A percentile compares a stretch with the other conserved stretches of the same genome.
Evolutionary conservation across 2,888 invertebrate genomes (phyloP).

Genomic region (Atethmia centrago): DNA sequence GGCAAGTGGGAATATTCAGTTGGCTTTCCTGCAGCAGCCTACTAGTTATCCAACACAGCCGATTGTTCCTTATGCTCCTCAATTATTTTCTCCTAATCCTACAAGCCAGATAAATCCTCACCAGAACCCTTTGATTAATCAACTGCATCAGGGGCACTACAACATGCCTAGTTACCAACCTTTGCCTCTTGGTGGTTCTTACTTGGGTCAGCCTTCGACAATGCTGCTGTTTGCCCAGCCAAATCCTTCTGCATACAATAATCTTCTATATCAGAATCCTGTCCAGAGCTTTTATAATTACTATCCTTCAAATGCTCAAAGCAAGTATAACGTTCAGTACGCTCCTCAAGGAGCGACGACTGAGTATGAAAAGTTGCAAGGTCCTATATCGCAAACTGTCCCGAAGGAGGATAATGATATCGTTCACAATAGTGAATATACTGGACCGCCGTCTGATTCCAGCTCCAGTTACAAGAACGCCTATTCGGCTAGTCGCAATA

Average conservation of each 20-base stretch:
- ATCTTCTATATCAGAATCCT: conserved; percentile 79
- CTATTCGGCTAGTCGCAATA: conserved; percentile 77
- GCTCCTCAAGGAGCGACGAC: conserved; percentile 69
- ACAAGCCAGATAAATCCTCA: conserved; percentile 71
- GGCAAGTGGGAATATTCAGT: conserved; percentile 79
- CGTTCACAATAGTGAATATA: conserved; percentile 78
- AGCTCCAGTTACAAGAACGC: conserved; percentile 80
- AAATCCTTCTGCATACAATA: conserved; percentile 81
- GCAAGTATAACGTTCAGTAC: conserved; percentile 79
- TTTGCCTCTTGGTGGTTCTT: conserved; percentile 75
- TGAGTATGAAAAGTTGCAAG: conserved; percentile 82
- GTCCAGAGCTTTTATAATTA: conserved; percentile 84
- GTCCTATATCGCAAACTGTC: conserved; percentile 74
- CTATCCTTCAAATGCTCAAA: conserved; percentile 81
- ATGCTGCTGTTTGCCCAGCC: conserved; percentile 84
- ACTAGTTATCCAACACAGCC: conserved; percentile 72
- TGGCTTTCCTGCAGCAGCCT: conserved; percentile 82
- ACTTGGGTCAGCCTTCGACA: conserved; percentile 80
- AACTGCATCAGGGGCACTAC: conserved; percentile 76
- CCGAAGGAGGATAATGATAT: conserved; percentile 85
- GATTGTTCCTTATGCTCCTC: conserved; percentile 78
- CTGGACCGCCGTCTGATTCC: conserved; percentile 78
- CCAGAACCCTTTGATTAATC: conserved; percentile 69
- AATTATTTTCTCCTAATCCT: conserved; percentile 73
- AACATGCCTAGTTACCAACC: conserved; percentile 78